A percentile compares a stretch with the other conserved stretches of the same genome.
These are phyloP conservation scores for Mesochorus sp. DNA, from an alignment of 2,888 invertebrate species.

Conservation along the genomic window DNA sequence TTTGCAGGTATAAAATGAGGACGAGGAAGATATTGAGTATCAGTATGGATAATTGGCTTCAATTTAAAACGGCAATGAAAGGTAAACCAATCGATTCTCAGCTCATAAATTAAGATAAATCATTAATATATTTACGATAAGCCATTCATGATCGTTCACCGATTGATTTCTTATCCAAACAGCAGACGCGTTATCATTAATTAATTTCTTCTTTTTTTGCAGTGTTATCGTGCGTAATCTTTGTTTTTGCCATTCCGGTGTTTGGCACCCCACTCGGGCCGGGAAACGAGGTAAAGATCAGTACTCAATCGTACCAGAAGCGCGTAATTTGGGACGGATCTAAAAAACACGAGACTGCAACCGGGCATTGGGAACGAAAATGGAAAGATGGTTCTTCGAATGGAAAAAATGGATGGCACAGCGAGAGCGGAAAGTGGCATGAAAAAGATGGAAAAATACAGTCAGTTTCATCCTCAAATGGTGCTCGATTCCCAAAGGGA, in stretches of 20 bases:
- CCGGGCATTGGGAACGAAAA: slow-evolving; percentile 2
- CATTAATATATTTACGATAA: not conserved
- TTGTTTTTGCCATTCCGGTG: slow-evolving; percentile 38
- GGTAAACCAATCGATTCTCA: slow-evolving; percentile 13
- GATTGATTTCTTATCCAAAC: not conserved
- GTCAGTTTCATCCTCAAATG: not conserved
- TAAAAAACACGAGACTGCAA: not conserved
- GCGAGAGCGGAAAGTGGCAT: not conserved
- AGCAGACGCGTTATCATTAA: not conserved
- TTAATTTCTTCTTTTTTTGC: slow-evolving; percentile 35
- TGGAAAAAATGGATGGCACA: not conserved
- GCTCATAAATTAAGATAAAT: not conserved
- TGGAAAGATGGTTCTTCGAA: slow-evolving; percentile 2
- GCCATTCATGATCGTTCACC: not conserved
- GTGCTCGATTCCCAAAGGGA: not conserved
- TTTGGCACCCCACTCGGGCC: not conserved
- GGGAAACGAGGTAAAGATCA: not conserved
- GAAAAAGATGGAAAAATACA: slow-evolving; percentile 1
- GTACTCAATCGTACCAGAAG: not conserved
- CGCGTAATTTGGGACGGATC: not conserved
- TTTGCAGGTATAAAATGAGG: slow-evolving; percentile 45
- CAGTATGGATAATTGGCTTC: slow-evolving; percentile 14
- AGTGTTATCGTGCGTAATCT: slow-evolving; percentile 29
- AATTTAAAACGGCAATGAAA: slow-evolving; percentile 36
- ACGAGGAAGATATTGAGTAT: slow-evolving; percentile 8